Base-by-base conservation (phyloP, 2,888 invertebrate genomes). In the Caenorhabditis becei region DNA sequence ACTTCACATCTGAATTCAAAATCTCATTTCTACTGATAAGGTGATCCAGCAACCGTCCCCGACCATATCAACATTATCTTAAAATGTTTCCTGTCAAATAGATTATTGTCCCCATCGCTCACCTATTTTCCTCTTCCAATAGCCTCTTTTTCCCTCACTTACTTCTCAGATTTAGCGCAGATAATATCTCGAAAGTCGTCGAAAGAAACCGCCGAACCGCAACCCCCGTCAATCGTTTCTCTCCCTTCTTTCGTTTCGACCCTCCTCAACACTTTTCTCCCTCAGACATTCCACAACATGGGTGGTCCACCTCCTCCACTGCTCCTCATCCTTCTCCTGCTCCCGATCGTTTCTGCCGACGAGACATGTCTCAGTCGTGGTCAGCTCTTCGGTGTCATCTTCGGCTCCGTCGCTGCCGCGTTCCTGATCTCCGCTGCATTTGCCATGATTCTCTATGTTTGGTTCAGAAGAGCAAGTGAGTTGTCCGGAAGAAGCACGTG, bases 391-490 rank as follows among this genome's bases (percentile, higher is more conserved):
- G 84, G 87, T 16, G 82, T 89, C 23, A 89, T 90, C 20, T 89
- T 90, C 59, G 90, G 88, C 18, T 88, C 87, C 5, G 88, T 89
- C 24, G 82, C 85, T 14, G 90, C 88, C 16, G 86, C 90, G 8
- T 82, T 90, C 28, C 44, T 89, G 26, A 83, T 90, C 28, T 87
- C 86, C 23, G 82, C 83, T 8, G 84, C 77, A 14, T 79, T 88
- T 24, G 86, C 82, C 18, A 56, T 87, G 11, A 74, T 86, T 2
- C 59, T 91, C 8, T 89, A 85, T 79, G 78, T 77, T 58, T 89
- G 75, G 63, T 77, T 82, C 58, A 47, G 81, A 56, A 75, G 66
- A 58, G 56, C 54, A 26, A 49, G 81, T 81, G 26, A 59, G 81
- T 71, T 63, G 1, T 23, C 14, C 11, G 14, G 11, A 35, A 14